A percentile compares a stretch with the other conserved stretches of the same genome.
These are phyloP conservation scores for Ceratosolen fusciceps DNA, from an alignment of 1,140 invertebrate genomes.

Conservation along the genomic window DNA sequence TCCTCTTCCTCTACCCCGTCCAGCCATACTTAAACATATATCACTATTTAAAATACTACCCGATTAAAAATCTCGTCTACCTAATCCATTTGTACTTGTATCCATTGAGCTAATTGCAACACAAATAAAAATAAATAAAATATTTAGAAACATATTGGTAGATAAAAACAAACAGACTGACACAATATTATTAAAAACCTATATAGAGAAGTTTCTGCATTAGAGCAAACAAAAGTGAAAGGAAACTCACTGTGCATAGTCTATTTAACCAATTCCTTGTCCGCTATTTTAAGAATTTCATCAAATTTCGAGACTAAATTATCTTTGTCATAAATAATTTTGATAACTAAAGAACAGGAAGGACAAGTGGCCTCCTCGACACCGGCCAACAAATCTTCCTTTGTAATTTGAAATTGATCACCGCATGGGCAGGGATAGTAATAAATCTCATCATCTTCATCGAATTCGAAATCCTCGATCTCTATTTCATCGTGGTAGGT, in stretches of 20 bases:
- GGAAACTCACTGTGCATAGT: no score
- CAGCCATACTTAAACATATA: constrained; percentile 58
- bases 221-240: no score
- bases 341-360: constrained; percentile 96
- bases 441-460: constrained; percentile 96
- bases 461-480: constrained; percentile 99
- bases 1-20: constrained; percentile 71
- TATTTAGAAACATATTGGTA: no score
- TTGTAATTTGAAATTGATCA: constrained; percentile 89
- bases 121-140: no score
- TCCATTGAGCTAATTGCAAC: no score
- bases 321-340: constrained; percentile 89
- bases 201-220: no score
- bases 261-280: constrained; percentile 56
- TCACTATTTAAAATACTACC: no score
- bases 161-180: no score
- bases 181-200: no score
- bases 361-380: constrained; percentile 98
- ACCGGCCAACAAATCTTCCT: constrained; percentile 84
- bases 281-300: constrained; percentile 60
- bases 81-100: no score
- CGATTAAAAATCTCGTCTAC: no score
- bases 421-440: constrained; percentile 99
- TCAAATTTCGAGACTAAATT: constrained; percentile 59
- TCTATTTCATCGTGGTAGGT: constrained; percentile 99